A percentile compares a stretch with the other conserved stretches of the same genome.
Conservation (phyloP, 2,888 invertebrate species). For the Chironomus tentans region DNA sequence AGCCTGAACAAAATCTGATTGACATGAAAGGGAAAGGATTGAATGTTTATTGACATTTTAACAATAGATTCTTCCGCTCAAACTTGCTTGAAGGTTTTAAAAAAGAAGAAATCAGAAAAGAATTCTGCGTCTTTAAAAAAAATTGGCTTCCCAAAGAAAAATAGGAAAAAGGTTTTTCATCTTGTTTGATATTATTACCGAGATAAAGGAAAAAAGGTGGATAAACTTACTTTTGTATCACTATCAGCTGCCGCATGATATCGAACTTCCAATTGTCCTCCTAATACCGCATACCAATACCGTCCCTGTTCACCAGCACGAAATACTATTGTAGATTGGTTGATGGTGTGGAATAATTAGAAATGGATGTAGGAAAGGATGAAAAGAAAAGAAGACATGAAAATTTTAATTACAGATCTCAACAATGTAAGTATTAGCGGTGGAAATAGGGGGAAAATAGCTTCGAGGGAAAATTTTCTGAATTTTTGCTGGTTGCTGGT, state of each 20-base stretch:
- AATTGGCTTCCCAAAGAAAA: too few relatives aligned
- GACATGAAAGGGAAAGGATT: not conserved
- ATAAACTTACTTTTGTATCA: conserved; percentile 49
- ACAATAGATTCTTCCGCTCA: not conserved
- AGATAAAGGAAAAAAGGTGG: not conserved
- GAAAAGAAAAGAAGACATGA: not conserved
- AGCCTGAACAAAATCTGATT: not conserved
- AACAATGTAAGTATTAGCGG: not conserved
- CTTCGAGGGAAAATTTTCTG: not conserved
- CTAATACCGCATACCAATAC: conserved; percentile 69
- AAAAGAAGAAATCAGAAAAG: too few relatives aligned
- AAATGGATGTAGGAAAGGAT: too few relatives aligned
- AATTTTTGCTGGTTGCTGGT: too few relatives aligned
- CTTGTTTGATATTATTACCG: too few relatives aligned
- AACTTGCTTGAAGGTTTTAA: not conserved
- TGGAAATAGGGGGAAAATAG: too few relatives aligned
- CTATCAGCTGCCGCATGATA: conserved; percentile 49
- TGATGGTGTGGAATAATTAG: too few relatives aligned
- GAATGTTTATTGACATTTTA: not conserved
- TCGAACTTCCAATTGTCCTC: conserved; percentile 61
- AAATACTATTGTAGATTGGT: conserved; percentile 47
- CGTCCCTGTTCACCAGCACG: conserved; percentile 68
- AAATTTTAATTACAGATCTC: too few relatives aligned
- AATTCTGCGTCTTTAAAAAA: not conserved
- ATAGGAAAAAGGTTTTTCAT: not conserved